Percentiles rank a stretch among this genome's conserved stretches.
Conservation (phyloP, 2,888 invertebrate species). For the Lepidocyrtoides sp. region DNA sequence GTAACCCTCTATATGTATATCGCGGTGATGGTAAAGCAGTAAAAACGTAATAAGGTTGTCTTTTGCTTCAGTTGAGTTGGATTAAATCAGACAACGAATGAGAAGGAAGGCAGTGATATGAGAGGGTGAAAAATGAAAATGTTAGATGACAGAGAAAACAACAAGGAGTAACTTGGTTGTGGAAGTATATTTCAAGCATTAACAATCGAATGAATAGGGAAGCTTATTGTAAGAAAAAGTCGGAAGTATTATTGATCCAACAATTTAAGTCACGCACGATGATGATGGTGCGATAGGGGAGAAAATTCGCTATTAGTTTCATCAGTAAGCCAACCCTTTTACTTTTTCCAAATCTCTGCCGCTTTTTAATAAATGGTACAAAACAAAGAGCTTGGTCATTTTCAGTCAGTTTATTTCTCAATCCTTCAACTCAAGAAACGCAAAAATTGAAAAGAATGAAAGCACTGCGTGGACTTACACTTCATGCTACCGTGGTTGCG, state of each 20-base stretch:
- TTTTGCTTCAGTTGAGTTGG: background rate
- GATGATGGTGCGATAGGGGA: background rate
- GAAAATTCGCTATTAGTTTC: background rate
- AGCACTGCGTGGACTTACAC: too few species aligned
- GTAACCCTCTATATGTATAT: too few species aligned
- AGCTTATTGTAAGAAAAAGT: too few species aligned
- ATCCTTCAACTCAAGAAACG: too few species aligned
- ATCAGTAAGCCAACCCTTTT: background rate
- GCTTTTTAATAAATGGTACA: background rate
- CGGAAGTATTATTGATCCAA: constrained; percentile 4
- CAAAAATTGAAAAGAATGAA: too few species aligned
- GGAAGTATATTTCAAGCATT: background rate
- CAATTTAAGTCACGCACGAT: background rate
- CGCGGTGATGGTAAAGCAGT: background rate
- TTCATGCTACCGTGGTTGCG: too few species aligned
- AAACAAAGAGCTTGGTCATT: background rate
- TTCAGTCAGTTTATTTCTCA: too few species aligned
- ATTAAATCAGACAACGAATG: background rate
- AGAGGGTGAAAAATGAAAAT: background rate
- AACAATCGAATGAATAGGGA: background rate
- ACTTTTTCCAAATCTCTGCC: background rate
- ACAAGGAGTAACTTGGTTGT: background rate
- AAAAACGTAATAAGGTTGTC: background rate
- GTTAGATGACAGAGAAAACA: background rate
- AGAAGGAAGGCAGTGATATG: background rate